Percentiles rank a stretch among this genome's conserved stretches.
These are phyloP conservation scores for Empidonax alnorum DNA, from an alignment of 2,113 vertebrate species.

Conservation along the genomic window DNA sequence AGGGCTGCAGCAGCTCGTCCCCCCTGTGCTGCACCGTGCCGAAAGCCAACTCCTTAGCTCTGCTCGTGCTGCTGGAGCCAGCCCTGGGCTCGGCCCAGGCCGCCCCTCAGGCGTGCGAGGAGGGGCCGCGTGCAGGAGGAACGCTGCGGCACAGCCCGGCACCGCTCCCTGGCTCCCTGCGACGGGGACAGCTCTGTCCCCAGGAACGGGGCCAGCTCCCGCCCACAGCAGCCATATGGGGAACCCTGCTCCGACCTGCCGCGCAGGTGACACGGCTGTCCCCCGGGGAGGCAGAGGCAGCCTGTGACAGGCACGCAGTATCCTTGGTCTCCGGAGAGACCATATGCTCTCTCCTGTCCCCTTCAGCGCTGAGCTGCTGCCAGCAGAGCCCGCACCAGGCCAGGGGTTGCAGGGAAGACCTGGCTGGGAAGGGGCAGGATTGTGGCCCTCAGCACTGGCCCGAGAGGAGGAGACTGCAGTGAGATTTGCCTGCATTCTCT, in stretches of 20 bases:
- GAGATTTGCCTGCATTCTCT: slow-evolving; percentile 57
- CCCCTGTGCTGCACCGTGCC: neutral
- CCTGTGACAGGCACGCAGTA: neutral
- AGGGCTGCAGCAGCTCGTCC: neutral
- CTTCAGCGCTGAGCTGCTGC: neutral
- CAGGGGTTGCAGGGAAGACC: neutral
- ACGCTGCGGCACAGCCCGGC: neutral
- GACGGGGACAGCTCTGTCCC: neutral
- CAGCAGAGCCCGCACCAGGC: neutral
- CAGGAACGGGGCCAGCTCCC: neutral
- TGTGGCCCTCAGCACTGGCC: neutral
- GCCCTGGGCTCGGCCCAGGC: neutral
- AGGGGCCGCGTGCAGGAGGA: neutral
- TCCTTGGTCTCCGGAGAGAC: neutral
- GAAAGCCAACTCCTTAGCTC: neutral
- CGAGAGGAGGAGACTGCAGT: slow-evolving; percentile 20
- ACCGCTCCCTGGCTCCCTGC: neutral
- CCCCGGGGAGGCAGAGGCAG: neutral
- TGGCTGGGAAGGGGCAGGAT: neutral
- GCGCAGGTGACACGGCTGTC: neutral
- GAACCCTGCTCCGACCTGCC: neutral
- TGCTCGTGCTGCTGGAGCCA: neutral
- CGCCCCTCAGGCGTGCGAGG: neutral
- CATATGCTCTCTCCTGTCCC: slow-evolving; percentile 13
- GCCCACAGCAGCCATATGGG: slow-evolving; percentile 23